phyloP scores from a whole-genome alignment of 2,888 invertebrate species.

The Bombylius major region DNA sequence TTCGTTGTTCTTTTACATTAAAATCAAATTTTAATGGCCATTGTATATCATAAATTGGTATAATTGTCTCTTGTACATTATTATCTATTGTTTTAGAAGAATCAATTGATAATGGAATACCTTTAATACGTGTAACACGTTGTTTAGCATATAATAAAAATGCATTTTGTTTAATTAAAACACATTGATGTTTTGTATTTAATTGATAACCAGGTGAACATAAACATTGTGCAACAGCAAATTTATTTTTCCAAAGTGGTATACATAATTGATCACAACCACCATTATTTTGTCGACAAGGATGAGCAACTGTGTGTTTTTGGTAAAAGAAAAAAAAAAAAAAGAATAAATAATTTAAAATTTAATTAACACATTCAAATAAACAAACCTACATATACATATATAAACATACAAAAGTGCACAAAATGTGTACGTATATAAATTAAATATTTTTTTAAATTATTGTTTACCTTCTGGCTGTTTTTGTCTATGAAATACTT shows the following conservation, averaged over 20 bases:
- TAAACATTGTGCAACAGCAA: slow-evolving; percentile 50
- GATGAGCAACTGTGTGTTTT: slow-evolving; percentile 43
- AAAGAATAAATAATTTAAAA: background rate
- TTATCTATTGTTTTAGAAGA: slow-evolving; percentile 13
- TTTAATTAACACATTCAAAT: background rate
- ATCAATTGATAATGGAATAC: slow-evolving; percentile 36
- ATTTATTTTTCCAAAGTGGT: slow-evolving; percentile 44
- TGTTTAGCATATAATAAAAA: slow-evolving; percentile 55
- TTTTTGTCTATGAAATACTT: slow-evolving; percentile 61
- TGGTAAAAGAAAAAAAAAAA: no score
- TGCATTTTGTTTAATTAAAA: slow-evolving; percentile 42
- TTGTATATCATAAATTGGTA: slow-evolving; percentile 54
- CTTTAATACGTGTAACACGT: slow-evolving; percentile 58
- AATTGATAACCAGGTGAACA: slow-evolving; percentile 61
- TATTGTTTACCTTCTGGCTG: slow-evolving; percentile 52
- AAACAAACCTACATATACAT: no score
- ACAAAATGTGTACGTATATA: background rate
- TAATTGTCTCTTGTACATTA: slow-evolving; percentile 42
- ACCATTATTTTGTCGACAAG: slow-evolving; percentile 53
- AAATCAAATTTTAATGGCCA: slow-evolving; percentile 57
- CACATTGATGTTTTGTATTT: slow-evolving; percentile 46
- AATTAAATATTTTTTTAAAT: no score
- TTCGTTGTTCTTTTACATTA: slow-evolving; percentile 44
- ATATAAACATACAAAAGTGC: slow-evolving; percentile 10
- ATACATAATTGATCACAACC: slow-evolving; percentile 69